Evolutionary conservation across 1,140 invertebrate genomes (phyloP).

Genomic region (Hetaerina americana): DNA sequence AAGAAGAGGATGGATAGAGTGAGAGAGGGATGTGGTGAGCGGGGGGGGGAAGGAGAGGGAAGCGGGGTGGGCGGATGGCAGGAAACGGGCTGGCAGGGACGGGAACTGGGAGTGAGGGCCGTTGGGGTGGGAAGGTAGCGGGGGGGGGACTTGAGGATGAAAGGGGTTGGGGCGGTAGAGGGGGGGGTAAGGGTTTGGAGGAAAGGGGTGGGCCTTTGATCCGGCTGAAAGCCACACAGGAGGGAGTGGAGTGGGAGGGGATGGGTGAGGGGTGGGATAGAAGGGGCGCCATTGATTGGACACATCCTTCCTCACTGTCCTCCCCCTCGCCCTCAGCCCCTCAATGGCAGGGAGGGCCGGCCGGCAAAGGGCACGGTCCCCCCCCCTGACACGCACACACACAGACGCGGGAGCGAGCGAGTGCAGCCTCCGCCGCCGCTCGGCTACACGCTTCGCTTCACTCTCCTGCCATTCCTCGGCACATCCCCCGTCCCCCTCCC

Average conservation of each 20-base stretch:
- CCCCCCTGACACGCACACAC: too few species aligned
- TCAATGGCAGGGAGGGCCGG: background rate
- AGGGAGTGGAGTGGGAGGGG: background rate
- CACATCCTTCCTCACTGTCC: background rate
- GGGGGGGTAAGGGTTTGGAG: background rate
- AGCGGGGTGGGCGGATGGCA: background rate
- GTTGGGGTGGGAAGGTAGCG: too few species aligned
- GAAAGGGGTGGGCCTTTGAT: background rate
- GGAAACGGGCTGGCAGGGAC: background rate
- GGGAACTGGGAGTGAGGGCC: too few species aligned
- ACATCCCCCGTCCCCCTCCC: too few species aligned
- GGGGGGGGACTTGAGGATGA: background rate
- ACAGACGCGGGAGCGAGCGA: background rate
- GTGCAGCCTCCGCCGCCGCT: too few species aligned
- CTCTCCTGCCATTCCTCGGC: too few species aligned
- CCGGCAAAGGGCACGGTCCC: too few species aligned
- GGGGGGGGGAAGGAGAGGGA: background rate
- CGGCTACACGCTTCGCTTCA: too few species aligned
- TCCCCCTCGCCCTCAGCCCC: background rate
- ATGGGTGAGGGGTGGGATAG: background rate
- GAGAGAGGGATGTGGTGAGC: background rate
- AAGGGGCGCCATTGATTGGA: background rate
- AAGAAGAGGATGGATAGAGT: too few species aligned
- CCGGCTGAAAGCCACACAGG: background rate
- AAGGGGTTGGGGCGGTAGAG: background rate